Conservation (phyloP, 2,888 invertebrate genomes). For the Taenaris catops region DNA sequence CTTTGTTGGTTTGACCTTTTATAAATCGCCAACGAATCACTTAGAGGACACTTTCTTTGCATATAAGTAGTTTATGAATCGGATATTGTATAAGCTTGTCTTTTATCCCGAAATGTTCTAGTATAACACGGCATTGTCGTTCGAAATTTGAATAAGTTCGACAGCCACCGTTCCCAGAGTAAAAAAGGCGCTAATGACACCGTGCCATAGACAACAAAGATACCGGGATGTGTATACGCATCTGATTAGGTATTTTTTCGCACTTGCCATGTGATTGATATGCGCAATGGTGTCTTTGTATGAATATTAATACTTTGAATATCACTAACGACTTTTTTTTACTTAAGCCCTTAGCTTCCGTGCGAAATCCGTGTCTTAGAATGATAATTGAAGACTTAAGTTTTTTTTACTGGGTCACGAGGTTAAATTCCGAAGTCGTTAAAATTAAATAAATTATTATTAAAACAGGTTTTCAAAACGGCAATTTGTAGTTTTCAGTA, state of each 20-base stretch:
- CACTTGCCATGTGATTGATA: constrained; percentile 72
- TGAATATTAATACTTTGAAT: constrained; percentile 71
- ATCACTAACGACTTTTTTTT: constrained; percentile 49
- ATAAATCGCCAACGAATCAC: too few species aligned
- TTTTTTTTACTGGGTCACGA: constrained; percentile 17
- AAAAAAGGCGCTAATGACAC: constrained; percentile 71
- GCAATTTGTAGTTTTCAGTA: too few species aligned
- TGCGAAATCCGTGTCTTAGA: constrained; percentile 49
- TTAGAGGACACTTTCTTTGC: too few species aligned
- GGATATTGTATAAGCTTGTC: too few species aligned
- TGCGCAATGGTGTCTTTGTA: constrained; percentile 65
- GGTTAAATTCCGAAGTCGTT: constrained; percentile 10
- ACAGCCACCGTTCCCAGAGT: constrained; percentile 36
- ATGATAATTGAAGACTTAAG: constrained; percentile 12
- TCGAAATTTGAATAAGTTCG: constrained; percentile 55
- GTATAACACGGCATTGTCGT: constrained; percentile 61
- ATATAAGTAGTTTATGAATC: too few species aligned
- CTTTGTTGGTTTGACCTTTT: too few species aligned
- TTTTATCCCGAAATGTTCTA: too few species aligned
- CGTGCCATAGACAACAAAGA: constrained; percentile 49
- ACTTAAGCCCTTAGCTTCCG: constrained; percentile 43
- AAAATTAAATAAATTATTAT: background rate
- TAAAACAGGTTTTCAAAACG: background rate
- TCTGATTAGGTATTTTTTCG: constrained; percentile 65
- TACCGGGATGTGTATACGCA: constrained; percentile 64